phyloP scores from a whole-genome alignment of 1,140 invertebrate genomes.

The Aphidius ervi region DNA sequence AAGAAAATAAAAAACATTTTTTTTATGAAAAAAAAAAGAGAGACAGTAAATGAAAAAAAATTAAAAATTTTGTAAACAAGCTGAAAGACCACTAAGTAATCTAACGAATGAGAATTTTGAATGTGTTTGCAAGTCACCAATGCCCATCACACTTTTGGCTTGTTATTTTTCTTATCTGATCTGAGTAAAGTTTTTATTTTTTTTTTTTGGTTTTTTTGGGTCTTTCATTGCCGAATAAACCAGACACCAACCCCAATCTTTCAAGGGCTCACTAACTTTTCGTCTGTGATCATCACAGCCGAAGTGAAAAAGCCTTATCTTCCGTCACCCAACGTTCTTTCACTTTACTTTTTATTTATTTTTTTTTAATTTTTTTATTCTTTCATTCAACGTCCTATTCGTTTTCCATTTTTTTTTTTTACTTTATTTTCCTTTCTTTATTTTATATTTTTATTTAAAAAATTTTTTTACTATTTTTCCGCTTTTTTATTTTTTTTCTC shows the following conservation, averaged over 20 bases:
- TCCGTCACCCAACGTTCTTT: not conserved
- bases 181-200: not conserved
- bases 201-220: too few species aligned
- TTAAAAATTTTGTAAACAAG: not conserved
- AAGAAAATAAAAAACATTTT: not conserved
- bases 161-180: too few species aligned
- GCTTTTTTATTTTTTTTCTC: conserved; percentile 6
- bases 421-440: too few species aligned
- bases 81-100: not conserved
- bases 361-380: not conserved
- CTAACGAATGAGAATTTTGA: not conserved
- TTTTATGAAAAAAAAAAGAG: conserved; percentile 9
- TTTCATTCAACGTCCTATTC: conserved; percentile 20
- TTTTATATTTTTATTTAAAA: not conserved
- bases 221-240: too few species aligned
- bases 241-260: too few species aligned
- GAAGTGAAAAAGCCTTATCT: too few species aligned
- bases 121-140: not conserved
- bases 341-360: not conserved
- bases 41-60: not conserved
- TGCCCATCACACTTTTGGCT: too few species aligned
- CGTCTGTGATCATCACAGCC: too few species aligned
- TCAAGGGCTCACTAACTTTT: too few species aligned
- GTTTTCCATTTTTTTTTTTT: not conserved
- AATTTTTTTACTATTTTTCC: conserved; percentile 6